Evolutionary conservation across 2,797 vertebrate species (phyloP).

Genomic region (Enteromius paludinosus): DNA sequence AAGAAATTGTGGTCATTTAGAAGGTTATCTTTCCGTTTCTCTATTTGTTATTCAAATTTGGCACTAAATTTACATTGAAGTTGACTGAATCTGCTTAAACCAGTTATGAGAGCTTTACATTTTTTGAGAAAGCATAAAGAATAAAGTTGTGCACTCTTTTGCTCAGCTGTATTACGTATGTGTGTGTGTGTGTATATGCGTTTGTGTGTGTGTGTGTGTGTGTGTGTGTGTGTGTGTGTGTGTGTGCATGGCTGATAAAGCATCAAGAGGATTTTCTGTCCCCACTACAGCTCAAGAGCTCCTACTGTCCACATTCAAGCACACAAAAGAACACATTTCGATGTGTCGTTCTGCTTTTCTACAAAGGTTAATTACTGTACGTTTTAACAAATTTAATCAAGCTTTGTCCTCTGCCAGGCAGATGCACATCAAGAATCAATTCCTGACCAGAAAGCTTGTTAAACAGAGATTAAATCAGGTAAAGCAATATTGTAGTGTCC

Average conservation of each 20-base stretch:
- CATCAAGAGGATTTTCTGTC: slow-evolving; percentile 25
- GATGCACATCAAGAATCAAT: slow-evolving; percentile 11
- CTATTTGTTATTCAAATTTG: neutral
- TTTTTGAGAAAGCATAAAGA: neutral
- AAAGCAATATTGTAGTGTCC: neutral
- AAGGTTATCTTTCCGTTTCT: neutral
- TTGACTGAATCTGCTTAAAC: neutral
- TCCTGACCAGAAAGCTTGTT: neutral
- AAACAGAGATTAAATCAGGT: slow-evolving; percentile 7
- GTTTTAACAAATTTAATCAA: neutral
- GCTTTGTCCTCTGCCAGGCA: slow-evolving; percentile 6
- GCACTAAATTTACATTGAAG: neutral
- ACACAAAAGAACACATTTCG: slow-evolving; percentile 29
- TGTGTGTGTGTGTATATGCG: neutral
- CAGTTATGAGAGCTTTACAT: neutral
- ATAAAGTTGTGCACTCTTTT: neutral
- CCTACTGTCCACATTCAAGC: slow-evolving; percentile 10
- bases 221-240: neutral
- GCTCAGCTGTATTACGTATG: neutral
- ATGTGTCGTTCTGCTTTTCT: slow-evolving; percentile 17
- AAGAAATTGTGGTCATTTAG: neutral
- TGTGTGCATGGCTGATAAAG: neutral
- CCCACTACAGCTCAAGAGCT: slow-evolving; percentile 4
- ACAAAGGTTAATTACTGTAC: slow-evolving; percentile 28
- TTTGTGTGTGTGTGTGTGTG: neutral